Conservation (phyloP, 2,888 invertebrate species). For the Deilephila porcellus region DNA sequence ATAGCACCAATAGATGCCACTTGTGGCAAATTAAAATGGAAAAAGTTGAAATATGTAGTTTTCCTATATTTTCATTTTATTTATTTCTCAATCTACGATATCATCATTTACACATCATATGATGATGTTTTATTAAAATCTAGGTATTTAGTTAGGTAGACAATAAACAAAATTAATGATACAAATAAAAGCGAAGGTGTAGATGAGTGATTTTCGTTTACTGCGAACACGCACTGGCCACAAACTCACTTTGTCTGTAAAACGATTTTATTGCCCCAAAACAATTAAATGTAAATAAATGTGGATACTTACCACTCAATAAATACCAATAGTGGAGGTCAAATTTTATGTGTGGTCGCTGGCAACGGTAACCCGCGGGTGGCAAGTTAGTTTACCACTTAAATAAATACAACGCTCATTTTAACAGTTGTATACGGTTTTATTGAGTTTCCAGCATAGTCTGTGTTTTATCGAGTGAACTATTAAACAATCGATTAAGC, state of each 20-base stretch:
- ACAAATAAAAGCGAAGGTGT: neutral
- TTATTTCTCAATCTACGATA: too few relatives aligned
- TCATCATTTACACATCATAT: too few relatives aligned
- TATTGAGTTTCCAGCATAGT: slow-evolving; percentile 72
- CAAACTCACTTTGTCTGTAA: slow-evolving; percentile 19
- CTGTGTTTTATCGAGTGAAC: slow-evolving; percentile 71
- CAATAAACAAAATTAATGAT: neutral
- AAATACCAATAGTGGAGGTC: slow-evolving; percentile 50
- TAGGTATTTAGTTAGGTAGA: too few relatives aligned
- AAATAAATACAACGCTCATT: slow-evolving; percentile 75
- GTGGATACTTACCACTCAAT: slow-evolving; percentile 42
- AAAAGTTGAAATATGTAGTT: too few relatives aligned
- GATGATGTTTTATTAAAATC: too few relatives aligned
- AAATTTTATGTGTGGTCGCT: slow-evolving; percentile 73
- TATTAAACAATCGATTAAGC: slow-evolving; percentile 65
- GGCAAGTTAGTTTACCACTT: slow-evolving; percentile 71
- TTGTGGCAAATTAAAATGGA: neutral
- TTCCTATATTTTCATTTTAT: too few relatives aligned
- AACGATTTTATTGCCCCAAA: slow-evolving; percentile 30
- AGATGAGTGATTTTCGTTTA: neutral
- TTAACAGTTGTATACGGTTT: slow-evolving; percentile 67
- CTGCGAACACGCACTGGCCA: slow-evolving; percentile 29
- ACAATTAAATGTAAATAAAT: slow-evolving; percentile 43
- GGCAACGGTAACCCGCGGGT: slow-evolving; percentile 54
- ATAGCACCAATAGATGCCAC: slow-evolving; percentile 14